Percentiles rank a stretch among this genome's conserved stretches.
Conservation (phyloP, 2,113 vertebrate species). For the Peromyscus polionotus region DNA sequence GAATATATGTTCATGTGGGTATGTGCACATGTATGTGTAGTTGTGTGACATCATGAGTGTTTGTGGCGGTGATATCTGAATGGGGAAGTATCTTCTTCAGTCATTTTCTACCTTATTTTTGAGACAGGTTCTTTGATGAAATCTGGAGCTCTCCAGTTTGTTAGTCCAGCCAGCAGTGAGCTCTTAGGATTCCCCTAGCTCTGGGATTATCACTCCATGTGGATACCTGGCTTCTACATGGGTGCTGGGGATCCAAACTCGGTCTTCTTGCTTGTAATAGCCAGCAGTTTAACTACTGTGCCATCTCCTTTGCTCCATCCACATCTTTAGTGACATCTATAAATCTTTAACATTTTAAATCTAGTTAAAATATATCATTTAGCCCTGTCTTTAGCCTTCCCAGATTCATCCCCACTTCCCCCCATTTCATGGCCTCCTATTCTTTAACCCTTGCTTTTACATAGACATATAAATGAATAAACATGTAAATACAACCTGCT, state of each 20-base stretch:
- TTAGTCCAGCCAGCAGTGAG: background rate
- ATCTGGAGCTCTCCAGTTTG: background rate
- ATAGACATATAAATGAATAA: background rate
- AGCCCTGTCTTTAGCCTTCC: background rate
- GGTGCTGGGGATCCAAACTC: background rate
- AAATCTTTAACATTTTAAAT: background rate
- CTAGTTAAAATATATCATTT: background rate
- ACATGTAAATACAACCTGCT: background rate
- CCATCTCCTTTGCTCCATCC: background rate
- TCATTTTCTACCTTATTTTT: background rate
- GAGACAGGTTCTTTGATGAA: background rate
- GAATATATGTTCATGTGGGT: background rate
- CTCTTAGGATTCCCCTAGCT: background rate
- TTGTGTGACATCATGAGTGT: background rate
- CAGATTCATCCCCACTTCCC: background rate
- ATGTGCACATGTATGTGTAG: background rate
- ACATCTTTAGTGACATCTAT: background rate
- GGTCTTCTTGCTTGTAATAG: background rate
- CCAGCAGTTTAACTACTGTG: background rate
- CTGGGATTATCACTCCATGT: background rate
- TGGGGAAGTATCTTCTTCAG: background rate
- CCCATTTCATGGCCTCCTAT: background rate
- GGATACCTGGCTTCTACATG: background rate
- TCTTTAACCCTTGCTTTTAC: background rate
- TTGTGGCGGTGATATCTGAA: background rate